Percentiles rank a stretch among this genome's conserved stretches.
Conservation (phyloP, 2,888 invertebrate species). For the Orgyia antiqua region DNA sequence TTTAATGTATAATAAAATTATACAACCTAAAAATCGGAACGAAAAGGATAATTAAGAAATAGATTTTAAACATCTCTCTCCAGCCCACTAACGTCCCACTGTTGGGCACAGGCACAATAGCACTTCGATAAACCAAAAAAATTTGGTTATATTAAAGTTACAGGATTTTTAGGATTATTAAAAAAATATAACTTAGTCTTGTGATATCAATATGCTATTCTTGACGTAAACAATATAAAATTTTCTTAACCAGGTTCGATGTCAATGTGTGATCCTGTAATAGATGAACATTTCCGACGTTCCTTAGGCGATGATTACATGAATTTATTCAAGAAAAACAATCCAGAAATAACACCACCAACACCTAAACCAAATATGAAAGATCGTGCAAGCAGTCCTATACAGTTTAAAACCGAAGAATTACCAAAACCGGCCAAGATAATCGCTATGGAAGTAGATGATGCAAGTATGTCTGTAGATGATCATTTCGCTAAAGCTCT, state of each 20-base stretch:
- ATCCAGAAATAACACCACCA: conserved; percentile 41
- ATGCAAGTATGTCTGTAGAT: conserved; percentile 84
- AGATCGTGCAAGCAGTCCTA: conserved; percentile 71
- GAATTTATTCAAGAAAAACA: conserved; percentile 81
- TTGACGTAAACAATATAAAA: too few species aligned
- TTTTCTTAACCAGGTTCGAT: conserved; percentile 76
- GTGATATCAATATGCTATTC: too few species aligned
- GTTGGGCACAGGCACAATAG: too few species aligned
- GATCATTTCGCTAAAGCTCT: conserved; percentile 95
- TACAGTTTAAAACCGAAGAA: conserved; percentile 61
- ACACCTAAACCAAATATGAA: conserved; percentile 64
- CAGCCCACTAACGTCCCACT: too few species aligned
- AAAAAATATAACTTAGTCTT: too few species aligned
- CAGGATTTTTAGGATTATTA: too few species aligned
- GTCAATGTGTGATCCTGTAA: conserved; percentile 92
- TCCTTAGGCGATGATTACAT: conserved; percentile 91
- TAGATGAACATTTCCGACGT: conserved; percentile 96
- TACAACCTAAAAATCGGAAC: too few species aligned
- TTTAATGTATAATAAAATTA: too few species aligned
- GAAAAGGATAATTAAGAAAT: too few species aligned
- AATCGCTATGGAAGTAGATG: conserved; percentile 79
- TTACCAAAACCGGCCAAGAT: conserved; percentile 57
- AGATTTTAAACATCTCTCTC: too few species aligned
- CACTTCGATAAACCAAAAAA: too few species aligned
- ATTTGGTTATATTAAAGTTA: too few species aligned